Conservation (phyloP, 2,113 vertebrate species). For the Recurvirostra avosetta region DNA sequence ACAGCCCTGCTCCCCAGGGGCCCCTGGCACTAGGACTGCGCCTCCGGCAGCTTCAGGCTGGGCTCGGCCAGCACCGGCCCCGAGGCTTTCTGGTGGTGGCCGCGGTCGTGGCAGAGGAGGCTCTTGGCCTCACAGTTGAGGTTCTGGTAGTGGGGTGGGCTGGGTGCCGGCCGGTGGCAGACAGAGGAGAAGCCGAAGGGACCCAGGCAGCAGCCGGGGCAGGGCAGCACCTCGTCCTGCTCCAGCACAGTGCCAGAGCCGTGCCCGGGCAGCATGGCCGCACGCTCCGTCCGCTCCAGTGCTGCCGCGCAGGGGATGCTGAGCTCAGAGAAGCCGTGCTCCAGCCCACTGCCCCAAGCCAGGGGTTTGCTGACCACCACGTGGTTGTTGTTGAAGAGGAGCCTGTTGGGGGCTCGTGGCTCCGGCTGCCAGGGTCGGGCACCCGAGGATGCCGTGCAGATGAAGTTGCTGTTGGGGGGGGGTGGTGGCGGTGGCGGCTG, state of each 20-base stretch:
- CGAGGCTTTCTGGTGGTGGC: constrained; percentile 45
- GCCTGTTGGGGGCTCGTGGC: constrained; percentile 68
- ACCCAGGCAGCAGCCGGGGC: constrained; percentile 84
- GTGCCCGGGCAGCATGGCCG: constrained; percentile 24
- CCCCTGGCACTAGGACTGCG: constrained; percentile 73
- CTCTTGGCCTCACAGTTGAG: constrained; percentile 80
- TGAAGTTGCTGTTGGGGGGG: constrained; percentile 61
- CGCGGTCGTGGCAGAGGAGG: constrained; percentile 73
- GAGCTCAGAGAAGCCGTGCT: constrained; percentile 45
- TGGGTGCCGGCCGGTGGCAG: constrained; percentile 77
- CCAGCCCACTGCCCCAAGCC: constrained; percentile 70
- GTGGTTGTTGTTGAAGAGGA: constrained; percentile 80
- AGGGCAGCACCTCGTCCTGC: constrained; percentile 83
- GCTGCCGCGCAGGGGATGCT: constrained; percentile 45
- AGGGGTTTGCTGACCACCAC: constrained; percentile 73
- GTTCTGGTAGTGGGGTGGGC: constrained; percentile 79
- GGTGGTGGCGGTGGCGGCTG: not conserved
- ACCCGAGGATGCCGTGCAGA: constrained; percentile 55
- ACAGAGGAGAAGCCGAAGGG: constrained; percentile 79
- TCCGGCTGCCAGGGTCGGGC: constrained; percentile 74
- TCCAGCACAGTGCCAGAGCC: constrained; percentile 70
- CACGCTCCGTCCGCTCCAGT: constrained; percentile 36
- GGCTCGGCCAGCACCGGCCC: constrained; percentile 54
- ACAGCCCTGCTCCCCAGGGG: not conserved
- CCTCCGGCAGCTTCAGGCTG: constrained; percentile 82